A percentile compares a stretch with the other conserved stretches of the same genome.
Conservation (phyloP, 2,113 vertebrate genomes). For the Ochotona princeps region DNA sequence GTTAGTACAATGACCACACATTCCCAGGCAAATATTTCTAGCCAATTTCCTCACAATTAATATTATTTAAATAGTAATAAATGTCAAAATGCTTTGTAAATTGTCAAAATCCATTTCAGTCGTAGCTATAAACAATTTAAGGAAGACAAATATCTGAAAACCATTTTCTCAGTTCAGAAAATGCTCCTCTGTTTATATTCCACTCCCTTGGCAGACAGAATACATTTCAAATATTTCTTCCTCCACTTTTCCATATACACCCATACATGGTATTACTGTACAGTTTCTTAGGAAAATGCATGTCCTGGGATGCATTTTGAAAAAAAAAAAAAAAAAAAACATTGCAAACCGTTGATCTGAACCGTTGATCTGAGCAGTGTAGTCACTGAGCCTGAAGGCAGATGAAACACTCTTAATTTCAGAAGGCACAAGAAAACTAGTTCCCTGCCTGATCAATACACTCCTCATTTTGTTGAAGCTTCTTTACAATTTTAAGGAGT, state of each 20-base stretch:
- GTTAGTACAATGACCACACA: not conserved
- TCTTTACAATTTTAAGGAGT: slow-evolving; percentile 47
- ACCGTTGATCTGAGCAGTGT: not conserved
- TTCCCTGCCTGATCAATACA: not conserved
- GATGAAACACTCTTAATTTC: not conserved
- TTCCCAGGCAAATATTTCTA: not conserved
- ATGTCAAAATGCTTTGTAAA: slow-evolving; percentile 54
- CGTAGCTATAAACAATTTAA: not conserved
- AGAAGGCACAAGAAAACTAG: not conserved
- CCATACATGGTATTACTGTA: not conserved
- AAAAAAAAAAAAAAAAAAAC: slow-evolving; percentile 8
- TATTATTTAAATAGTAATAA: not conserved
- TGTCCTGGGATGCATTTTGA: not conserved
- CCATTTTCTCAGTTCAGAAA: slow-evolving; percentile 47
- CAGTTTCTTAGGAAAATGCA: slow-evolving; percentile 14
- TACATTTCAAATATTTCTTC: slow-evolving; percentile 45
- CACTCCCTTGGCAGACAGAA: slow-evolving; percentile 51
- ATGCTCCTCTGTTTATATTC: slow-evolving; percentile 35
- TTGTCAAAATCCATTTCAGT: slow-evolving; percentile 37
- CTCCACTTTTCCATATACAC: slow-evolving; percentile 1
- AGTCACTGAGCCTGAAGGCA: not conserved
- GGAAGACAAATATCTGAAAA: slow-evolving; percentile 60
- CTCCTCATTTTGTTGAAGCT: slow-evolving; percentile 17
- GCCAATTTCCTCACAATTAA: not conserved
- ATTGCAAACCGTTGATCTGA: not conserved